Evolutionary conservation across 1,140 invertebrate species (phyloP).

Genomic region (Chrysomallon squamiferum): DNA sequence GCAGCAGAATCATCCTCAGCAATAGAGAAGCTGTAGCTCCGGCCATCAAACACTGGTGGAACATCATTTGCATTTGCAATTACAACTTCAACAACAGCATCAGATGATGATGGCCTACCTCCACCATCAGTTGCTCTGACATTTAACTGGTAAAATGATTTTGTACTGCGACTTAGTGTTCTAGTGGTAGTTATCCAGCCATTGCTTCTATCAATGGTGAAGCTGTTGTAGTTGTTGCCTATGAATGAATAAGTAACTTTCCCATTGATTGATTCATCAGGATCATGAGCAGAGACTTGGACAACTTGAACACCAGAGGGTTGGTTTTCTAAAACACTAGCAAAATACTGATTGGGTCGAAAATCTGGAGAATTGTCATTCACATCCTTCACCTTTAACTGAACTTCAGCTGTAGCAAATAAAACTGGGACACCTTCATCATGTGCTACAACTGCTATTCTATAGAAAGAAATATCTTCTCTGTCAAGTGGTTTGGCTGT

Average conservation of each 20-base stretch:
- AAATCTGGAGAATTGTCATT: constrained; percentile 95
- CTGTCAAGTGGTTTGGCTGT: constrained; percentile 63
- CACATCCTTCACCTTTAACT: constrained; percentile 77
- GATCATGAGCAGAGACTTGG: constrained; percentile 77
- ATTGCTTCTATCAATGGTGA: constrained; percentile 36
- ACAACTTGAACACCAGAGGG: constrained; percentile 69
- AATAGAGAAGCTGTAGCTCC: constrained; percentile 80
- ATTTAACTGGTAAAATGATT: constrained; percentile 25
- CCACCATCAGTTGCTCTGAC: constrained; percentile 38
- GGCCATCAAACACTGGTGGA: constrained; percentile 43
- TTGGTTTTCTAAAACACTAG: constrained; percentile 77
- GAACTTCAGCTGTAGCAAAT: constrained; percentile 76
- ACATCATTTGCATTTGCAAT: constrained; percentile 31
- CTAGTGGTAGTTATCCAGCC: constrained; percentile 38
- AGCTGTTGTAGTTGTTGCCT: constrained; percentile 32
- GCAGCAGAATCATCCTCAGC: constrained; percentile 74
- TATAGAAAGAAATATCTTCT: constrained; percentile 72
- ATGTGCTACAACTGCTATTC: constrained; percentile 67
- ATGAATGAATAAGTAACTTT: constrained; percentile 46
- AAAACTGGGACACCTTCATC: constrained; percentile 71
- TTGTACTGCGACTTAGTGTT: constrained; percentile 11
- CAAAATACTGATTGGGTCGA: constrained; percentile 64
- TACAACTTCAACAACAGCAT: constrained; percentile 40
- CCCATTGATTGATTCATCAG: constrained; percentile 83
- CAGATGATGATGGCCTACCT: constrained; percentile 19